These are phyloP conservation scores for Orestias chungarensis DNA, from an alignment of 2,797 vertebrate genomes.

Conservation along the genomic window DNA sequence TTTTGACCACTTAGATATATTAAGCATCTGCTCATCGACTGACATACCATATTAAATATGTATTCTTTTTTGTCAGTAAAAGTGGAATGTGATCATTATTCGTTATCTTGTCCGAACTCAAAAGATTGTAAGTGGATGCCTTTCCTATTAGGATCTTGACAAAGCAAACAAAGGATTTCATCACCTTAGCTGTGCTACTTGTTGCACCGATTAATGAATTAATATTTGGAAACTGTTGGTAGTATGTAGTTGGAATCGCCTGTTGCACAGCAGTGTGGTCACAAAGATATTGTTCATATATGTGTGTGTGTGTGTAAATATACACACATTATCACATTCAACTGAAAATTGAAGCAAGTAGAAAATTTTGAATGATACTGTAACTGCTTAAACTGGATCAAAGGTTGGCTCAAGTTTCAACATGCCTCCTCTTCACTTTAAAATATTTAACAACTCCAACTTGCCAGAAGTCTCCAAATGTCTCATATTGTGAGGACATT, in stretches of 20 bases:
- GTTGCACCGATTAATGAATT: constrained; percentile 19
- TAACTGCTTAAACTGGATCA: background rate
- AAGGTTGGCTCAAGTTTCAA: background rate
- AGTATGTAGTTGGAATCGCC: background rate
- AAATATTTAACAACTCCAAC: background rate
- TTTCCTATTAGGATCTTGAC: constrained; percentile 53
- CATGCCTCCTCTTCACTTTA: background rate
- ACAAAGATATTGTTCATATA: too few species aligned
- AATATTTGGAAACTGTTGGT: constrained; percentile 13
- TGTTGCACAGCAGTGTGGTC: constrained; percentile 7
- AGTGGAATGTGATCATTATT: constrained; percentile 83
- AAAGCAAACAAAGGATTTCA: constrained; percentile 23
- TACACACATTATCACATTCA: too few species aligned
- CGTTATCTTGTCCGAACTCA: constrained; percentile 70
- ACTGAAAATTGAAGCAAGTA: constrained; percentile 1
- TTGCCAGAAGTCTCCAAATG: background rate
- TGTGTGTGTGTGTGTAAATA: too few species aligned
- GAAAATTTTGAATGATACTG: background rate
- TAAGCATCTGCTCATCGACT: constrained; percentile 52
- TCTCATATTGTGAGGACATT: background rate
- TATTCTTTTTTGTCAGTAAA: constrained; percentile 63
- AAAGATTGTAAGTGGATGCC: constrained; percentile 75
- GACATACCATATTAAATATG: constrained; percentile 63
- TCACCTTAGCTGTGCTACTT: constrained; percentile 27
- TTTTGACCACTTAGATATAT: constrained; percentile 49